phyloP scores from a whole-genome alignment of 2,113 vertebrate species.

The Takifugu flavidus region DNA sequence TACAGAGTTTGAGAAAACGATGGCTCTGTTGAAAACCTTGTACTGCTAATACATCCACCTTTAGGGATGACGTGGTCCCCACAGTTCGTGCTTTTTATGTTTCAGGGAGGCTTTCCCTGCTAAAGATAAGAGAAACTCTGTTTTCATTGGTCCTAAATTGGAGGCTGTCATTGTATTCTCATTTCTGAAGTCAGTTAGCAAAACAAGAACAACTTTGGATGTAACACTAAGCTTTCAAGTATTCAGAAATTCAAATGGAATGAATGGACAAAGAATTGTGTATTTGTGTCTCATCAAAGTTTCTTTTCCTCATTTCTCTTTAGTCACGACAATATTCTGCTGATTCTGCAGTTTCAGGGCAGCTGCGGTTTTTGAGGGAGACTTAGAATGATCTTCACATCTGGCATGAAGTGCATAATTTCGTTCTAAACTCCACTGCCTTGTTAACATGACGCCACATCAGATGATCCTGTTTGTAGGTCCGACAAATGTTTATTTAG shows the following conservation, averaged over 20 bases:
- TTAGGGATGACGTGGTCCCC: too few species aligned
- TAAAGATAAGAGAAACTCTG: too few species aligned
- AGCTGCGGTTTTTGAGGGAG: slow-evolving; percentile 52
- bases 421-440: slow-evolving; percentile 18
- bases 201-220: too few species aligned
- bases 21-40: slow-evolving; percentile 25
- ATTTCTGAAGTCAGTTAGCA: too few species aligned
- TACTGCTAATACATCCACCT: slow-evolving; percentile 17
- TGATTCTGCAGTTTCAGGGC: slow-evolving; percentile 60
- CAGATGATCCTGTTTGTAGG: slow-evolving; percentile 51
- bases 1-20: slow-evolving; percentile 10
- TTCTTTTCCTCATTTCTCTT: background rate
- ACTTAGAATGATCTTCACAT: slow-evolving; percentile 58
- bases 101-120: too few species aligned
- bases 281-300: background rate
- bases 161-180: too few species aligned
- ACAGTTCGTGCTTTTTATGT: too few species aligned
- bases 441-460: slow-evolving; percentile 56
- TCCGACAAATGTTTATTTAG: slow-evolving; percentile 51
- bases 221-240: too few species aligned
- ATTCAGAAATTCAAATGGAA: too few species aligned
- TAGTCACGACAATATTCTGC: slow-evolving; percentile 53
- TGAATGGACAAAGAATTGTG: too few species aligned
- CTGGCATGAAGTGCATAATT: slow-evolving; percentile 36
- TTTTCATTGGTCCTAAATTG: too few species aligned